phyloP scores from a whole-genome alignment of 2,113 vertebrate genomes.

The Podiceps cristatus region DNA sequence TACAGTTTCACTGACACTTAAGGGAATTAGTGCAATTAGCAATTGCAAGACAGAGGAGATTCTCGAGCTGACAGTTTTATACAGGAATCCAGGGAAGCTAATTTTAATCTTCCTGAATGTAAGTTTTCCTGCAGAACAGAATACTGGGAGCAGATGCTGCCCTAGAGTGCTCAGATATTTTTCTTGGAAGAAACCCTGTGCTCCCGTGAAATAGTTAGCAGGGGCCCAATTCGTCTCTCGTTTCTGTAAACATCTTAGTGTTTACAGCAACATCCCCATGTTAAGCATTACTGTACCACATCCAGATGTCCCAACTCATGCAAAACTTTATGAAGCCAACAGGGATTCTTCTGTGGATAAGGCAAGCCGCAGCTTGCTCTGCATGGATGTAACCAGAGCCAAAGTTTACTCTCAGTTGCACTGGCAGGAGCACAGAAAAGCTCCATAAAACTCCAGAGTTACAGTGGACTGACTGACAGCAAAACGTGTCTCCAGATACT shows the following conservation, averaged over 20 bases:
- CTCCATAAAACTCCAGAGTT: conserved; percentile 2
- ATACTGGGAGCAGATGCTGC: conserved; percentile 13
- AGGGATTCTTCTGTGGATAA: not conserved
- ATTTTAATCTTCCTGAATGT: not conserved
- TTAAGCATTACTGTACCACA: conserved; percentile 7
- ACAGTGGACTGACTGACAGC: conserved; percentile 7
- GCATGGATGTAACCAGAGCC: conserved; percentile 13
- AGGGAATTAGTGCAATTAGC: conserved; percentile 7
- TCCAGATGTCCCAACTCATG: conserved; percentile 30
- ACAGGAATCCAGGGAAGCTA: not conserved
- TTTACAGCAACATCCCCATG: conserved; percentile 37
- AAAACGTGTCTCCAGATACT: not conserved
- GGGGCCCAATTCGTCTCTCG: not conserved
- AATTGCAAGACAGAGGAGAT: not conserved
- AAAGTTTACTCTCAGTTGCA: not conserved
- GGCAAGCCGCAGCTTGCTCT: conserved; percentile 28
- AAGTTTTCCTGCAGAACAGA: conserved; percentile 12
- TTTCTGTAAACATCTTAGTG: conserved; percentile 44
- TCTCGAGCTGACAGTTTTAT: not conserved
- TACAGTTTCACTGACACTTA: not conserved
- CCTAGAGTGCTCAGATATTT: conserved; percentile 7
- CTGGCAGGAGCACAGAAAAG: not conserved
- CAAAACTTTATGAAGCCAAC: conserved; percentile 7
- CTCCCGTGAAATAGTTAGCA: conserved; percentile 2
- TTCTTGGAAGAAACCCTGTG: conserved; percentile 54